Evolutionary conservation across 2,797 vertebrate genomes (phyloP).

Genomic region (Neosilurus hyrtlii): DNA sequence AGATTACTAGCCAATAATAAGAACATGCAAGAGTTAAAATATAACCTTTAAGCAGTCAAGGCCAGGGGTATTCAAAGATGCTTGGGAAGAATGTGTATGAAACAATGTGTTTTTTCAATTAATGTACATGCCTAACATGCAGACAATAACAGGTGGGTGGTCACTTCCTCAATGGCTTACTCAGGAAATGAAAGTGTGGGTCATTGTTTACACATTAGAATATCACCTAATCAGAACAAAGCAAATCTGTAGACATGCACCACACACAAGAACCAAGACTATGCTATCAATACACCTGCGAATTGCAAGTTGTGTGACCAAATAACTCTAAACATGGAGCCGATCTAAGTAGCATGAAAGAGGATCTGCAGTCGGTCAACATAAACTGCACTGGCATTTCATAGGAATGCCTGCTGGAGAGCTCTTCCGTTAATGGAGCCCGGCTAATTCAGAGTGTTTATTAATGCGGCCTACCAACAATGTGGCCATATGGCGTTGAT

Average conservation of each 20-base stretch:
- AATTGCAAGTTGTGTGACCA: conserved; percentile 5
- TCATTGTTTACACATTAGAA: conserved; percentile 60
- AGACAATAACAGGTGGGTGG: conserved; percentile 74
- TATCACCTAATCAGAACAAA: conserved; percentile 64
- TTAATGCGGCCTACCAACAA: conserved; percentile 62
- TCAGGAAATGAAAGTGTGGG: conserved; percentile 74
- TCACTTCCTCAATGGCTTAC: conserved; percentile 74
- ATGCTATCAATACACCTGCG: conserved; percentile 12
- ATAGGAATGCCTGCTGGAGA: conserved; percentile 27
- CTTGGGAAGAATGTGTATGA: conserved; percentile 37
- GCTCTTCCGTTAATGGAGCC: conserved; percentile 43
- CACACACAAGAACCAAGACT: conserved; percentile 38
- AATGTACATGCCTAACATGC: conserved; percentile 68
- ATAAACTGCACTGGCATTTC: conserved; percentile 35
- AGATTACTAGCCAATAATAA: too few species aligned
- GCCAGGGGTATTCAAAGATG: conserved; percentile 17
- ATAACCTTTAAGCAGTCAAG: conserved; percentile 12
- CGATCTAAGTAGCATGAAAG: conserved; percentile 7
- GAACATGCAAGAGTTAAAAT: conserved; percentile 3
- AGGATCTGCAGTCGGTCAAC: conserved; percentile 15
- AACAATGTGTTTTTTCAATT: conserved; percentile 67
- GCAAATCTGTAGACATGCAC: conserved; percentile 50
- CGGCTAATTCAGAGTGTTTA: conserved; percentile 52
- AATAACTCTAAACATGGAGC: conserved; percentile 8
- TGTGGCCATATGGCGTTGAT: conserved; percentile 70